Evolutionary conservation across 2,888 invertebrate species (phyloP).

Genomic region (Drosophila formosana): DNA sequence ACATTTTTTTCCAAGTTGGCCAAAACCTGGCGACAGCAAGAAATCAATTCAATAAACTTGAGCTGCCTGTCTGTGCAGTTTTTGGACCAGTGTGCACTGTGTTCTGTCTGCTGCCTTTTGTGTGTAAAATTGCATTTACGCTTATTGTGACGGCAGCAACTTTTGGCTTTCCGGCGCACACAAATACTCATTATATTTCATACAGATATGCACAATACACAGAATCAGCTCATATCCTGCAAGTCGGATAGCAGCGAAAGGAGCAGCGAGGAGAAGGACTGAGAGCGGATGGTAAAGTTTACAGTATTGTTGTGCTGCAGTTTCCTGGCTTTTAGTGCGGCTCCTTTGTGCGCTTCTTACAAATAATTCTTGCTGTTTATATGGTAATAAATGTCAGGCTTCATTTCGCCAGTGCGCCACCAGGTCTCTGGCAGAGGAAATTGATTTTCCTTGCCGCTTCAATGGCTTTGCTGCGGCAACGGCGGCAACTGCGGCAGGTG

Average conservation of each 20-base stretch:
- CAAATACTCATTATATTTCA: constrained; percentile 38
- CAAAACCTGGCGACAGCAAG: constrained; percentile 4
- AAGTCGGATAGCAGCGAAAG: not conserved
- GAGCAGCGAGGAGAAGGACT: not conserved
- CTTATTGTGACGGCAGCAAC: constrained; percentile 49
- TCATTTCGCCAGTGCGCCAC: constrained; percentile 51
- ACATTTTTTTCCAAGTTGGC: constrained; percentile 2
- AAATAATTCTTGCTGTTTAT: constrained; percentile 69
- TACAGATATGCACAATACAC: constrained; percentile 55
- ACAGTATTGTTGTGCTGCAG: constrained; percentile 66
- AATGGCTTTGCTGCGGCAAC: constrained; percentile 30
- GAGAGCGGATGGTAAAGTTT: constrained; percentile 14
- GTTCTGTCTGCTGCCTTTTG: constrained; percentile 22
- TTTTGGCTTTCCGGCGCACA: constrained; percentile 59
- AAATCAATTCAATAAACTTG: constrained; percentile 8
- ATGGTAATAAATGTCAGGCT: constrained; percentile 78
- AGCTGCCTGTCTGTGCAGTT: not conserved
- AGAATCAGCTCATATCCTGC: constrained; percentile 30
- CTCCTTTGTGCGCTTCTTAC: constrained; percentile 43
- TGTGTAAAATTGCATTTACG: constrained; percentile 58
- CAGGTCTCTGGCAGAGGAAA: constrained; percentile 56
- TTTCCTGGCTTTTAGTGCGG: constrained; percentile 58
- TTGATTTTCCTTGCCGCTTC: constrained; percentile 72
- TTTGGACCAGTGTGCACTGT: constrained; percentile 33
- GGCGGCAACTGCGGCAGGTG: constrained; percentile 12